Evolutionary conservation across 2,113 vertebrate genomes (phyloP), one percentile per base, ranked within the genome.

Genomic region (Potamarius usumacintae): DNA sequence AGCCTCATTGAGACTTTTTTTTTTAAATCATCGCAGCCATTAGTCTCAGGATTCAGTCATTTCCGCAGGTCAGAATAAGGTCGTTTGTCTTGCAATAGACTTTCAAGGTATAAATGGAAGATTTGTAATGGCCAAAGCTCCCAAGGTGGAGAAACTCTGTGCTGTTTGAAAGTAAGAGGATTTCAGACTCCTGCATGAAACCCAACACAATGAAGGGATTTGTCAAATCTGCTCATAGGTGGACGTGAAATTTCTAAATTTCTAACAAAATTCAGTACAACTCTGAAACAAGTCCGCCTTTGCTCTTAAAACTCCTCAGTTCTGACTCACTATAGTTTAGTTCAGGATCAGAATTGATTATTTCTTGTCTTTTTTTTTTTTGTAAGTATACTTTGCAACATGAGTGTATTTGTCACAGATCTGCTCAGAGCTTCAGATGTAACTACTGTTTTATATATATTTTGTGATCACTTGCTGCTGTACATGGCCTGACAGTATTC

Each of bases 91-190:
- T 52, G 48, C 7, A 52, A 78, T n/a, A 12, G 42, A 27, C 22
- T 77, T 77, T 50, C 34, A 50, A 11, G 1, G 11, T 55, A 53
- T 27, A 78, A 53, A 55, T 78, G 52, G 15, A 27, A 53, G 22
- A 78, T 78, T 55, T 78, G 50, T 27, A 25, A 55, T 55, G 50
- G 52, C 25, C 15, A 0, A 78, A 78, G 76, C 52, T 78, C 25
- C 55, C 25, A 78, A 63, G 20, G 80, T 63, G 58, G 58, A 82
- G 34, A n/a, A 34, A 81, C 27, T 60, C 14, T 60, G 80, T 6
- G 34, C 80, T 62, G 79, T 82, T 34, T 82, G 30, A 62, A 15
- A 48, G 58, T 82, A 67, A 83, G 63, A 83, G 62, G 82, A 83
- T 83, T 69, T 83, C 14, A 67, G 62, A 83, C 22, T 52, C 25